These are phyloP conservation scores for Bostrychus sinensis DNA, from an alignment of 2,113 vertebrate genomes.

Conservation along the genomic window DNA sequence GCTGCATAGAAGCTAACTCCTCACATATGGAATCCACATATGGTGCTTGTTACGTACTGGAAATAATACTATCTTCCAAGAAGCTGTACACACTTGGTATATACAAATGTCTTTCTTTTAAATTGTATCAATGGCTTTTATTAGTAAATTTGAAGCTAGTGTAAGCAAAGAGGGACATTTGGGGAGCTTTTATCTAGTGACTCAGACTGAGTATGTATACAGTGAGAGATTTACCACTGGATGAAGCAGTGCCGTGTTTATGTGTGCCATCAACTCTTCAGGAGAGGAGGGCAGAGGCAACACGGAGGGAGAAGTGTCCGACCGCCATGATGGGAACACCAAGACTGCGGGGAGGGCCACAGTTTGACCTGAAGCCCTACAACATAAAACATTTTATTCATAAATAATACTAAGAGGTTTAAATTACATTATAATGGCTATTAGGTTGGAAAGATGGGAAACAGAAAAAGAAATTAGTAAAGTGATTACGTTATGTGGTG, in stretches of 20 bases:
- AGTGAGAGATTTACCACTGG: slow-evolving; percentile 80
- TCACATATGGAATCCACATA: slow-evolving; percentile 25
- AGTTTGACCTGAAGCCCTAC: slow-evolving; percentile 80
- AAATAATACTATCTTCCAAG: slow-evolving; percentile 1
- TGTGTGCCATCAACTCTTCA: slow-evolving; percentile 72
- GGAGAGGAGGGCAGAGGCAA: slow-evolving; percentile 57
- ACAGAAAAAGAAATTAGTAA: no score
- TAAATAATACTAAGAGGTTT: not conserved
- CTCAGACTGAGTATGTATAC: not conserved
- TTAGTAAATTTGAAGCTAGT: not conserved
- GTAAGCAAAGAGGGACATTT: not conserved
- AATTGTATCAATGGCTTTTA: not conserved
- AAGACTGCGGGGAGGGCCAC: slow-evolving; percentile 83
- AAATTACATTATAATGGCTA: no score
- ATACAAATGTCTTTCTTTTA: not conserved
- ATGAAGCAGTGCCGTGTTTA: slow-evolving; percentile 77
- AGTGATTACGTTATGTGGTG: no score
- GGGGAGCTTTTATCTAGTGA: not conserved
- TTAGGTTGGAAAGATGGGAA: no score
- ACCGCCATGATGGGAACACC: slow-evolving; percentile 72
- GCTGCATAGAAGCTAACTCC: not conserved
- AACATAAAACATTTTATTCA: not conserved
- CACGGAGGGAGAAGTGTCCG: slow-evolving; percentile 52
- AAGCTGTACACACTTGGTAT: slow-evolving; percentile 1
- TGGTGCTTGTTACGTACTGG: slow-evolving; percentile 23